Conservation (phyloP, 2,888 invertebrate genomes). For the Acanthacorydalis orientalis region DNA sequence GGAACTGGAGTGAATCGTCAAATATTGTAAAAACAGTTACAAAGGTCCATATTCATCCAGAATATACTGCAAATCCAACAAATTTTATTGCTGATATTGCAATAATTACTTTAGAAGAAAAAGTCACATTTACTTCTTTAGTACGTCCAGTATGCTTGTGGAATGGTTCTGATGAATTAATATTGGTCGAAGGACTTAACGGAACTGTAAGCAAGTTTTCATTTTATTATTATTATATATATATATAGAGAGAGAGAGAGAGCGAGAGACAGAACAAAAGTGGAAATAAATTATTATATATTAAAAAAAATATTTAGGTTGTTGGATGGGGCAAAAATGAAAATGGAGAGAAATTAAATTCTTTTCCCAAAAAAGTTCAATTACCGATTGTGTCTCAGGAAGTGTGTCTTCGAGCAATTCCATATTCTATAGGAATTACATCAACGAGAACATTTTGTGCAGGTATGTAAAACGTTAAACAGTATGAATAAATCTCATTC, state of each 20-base stretch:
- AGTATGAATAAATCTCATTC: not conserved
- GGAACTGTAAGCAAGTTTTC: not conserved
- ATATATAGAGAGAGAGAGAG: too few species aligned
- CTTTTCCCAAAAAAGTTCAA: not conserved
- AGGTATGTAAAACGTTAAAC: not conserved
- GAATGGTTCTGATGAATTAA: not conserved
- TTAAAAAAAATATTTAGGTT: not conserved
- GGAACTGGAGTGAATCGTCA: not conserved
- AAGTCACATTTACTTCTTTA: slow-evolving; percentile 1
- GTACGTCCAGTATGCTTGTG: slow-evolving; percentile 2
- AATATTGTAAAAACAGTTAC: not conserved
- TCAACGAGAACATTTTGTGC: slow-evolving; percentile 12
- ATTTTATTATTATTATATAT: not conserved
- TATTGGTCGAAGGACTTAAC: not conserved
- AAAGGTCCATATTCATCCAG: slow-evolving; percentile 1
- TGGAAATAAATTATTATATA: too few species aligned
- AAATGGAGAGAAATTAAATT: not conserved
- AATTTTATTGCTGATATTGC: slow-evolving; percentile 2
- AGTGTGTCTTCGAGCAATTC: not conserved
- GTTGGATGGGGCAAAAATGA: slow-evolving; percentile 5
- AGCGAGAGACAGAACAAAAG: too few species aligned
- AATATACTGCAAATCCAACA: not conserved
- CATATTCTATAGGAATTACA: not conserved
- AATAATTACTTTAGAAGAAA: not conserved
- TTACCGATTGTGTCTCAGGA: slow-evolving; percentile 4